A percentile compares a stretch with the other conserved stretches of the same genome.
Conservation (phyloP, 2,888 invertebrate genomes). For the Rotaria magnacalcarata region DNA sequence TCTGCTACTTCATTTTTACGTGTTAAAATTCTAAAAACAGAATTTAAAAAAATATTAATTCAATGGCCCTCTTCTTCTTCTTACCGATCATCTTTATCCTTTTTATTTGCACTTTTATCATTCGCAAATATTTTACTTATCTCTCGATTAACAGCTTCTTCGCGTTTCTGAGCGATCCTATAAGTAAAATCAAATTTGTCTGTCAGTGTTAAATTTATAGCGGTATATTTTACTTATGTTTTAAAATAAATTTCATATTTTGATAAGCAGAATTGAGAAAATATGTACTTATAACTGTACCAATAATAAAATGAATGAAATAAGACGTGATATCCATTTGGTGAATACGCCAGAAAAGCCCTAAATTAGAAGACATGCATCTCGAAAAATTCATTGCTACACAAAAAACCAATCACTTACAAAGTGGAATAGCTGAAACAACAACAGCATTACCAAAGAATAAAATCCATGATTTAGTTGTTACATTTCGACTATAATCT, state of each 20-base stretch:
- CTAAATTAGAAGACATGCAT: constrained; percentile 60
- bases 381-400: too few relatives aligned
- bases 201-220: too few relatives aligned
- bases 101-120: constrained; percentile 65
- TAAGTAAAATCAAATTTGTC: not conserved
- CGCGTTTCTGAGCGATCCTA: constrained; percentile 64
- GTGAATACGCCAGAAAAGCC: constrained; percentile 98
- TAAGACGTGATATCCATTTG: constrained; percentile 84
- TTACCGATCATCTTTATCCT: constrained; percentile 91
- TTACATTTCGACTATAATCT: constrained; percentile 94
- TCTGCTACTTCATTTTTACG: constrained; percentile 99
- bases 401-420: constrained; percentile 66
- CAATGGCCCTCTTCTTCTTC: not conserved
- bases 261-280: constrained; percentile 88
- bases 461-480: constrained; percentile 89
- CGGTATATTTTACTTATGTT: constrained; percentile 67
- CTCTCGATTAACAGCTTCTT: constrained; percentile 61
- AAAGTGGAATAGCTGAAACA: constrained; percentile 92
- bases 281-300: constrained; percentile 83
- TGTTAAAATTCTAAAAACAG: constrained; percentile 76
- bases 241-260: constrained; percentile 93
- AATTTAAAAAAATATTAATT: not conserved
- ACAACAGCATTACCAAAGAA: constrained; percentile 99
- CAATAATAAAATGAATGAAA: constrained; percentile 75
- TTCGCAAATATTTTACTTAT: constrained; percentile 55